Conservation (phyloP, 2,113 vertebrate species). For the Gopherus evgoodei region DNA sequence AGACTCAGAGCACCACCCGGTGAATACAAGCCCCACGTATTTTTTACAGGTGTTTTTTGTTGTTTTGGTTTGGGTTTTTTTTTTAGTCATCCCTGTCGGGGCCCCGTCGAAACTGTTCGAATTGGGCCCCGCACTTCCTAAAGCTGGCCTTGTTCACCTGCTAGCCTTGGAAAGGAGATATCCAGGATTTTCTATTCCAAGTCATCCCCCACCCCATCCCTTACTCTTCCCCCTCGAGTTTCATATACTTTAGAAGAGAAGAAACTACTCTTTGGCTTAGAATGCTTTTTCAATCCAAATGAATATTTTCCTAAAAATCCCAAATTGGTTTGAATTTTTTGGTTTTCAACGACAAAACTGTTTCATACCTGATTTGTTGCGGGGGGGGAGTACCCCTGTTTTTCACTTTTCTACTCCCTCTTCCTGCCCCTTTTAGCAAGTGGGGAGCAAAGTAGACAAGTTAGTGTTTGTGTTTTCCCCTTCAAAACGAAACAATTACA, state of each 20-base stretch:
- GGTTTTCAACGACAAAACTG: no score
- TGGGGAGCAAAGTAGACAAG: background rate
- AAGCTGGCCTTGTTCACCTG: background rate
- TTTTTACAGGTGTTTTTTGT: no score
- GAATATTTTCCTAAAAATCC: background rate
- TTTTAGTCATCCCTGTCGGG: no score
- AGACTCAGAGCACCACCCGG: no score
- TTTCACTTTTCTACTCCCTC: background rate
- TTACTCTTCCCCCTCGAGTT: background rate
- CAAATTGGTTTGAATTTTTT: background rate
- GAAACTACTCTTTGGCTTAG: background rate
- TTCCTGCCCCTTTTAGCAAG: background rate
- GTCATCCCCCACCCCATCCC: fast-evolving
- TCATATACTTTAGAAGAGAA: background rate
- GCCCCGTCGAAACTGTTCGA: no score
- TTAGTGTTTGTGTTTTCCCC: background rate
- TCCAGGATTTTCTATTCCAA: background rate
- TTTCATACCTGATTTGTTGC: no score
- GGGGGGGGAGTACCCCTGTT: background rate
- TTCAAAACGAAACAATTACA: background rate
- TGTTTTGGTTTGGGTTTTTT: no score
- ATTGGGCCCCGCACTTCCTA: no score
- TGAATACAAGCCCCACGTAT: no score
- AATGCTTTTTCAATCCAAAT: background rate
- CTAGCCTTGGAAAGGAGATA: background rate